Base-by-base conservation (phyloP, 2,797 vertebrate genomes). In the Anisognathus igniventris region DNA sequence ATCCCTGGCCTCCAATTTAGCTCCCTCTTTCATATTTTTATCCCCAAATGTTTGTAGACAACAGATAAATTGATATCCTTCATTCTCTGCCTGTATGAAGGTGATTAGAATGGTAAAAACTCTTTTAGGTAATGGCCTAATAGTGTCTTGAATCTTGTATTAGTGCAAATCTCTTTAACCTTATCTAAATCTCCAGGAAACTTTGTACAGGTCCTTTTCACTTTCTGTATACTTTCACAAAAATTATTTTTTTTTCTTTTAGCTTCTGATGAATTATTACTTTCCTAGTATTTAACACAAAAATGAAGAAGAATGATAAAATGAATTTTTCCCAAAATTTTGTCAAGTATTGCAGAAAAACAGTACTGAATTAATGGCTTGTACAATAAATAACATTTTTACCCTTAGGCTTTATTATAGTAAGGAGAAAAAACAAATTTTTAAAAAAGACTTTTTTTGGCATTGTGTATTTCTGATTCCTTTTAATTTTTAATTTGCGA, bases 381-480 rank as follows among this genome's bases (percentile, higher is more conserved):
- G 33, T 78, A 75, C 9, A 84, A 35, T 54, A 50, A 84, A 65
- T 17, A 72, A 4, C 23, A 62, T 47, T 78, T 14, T 75, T 75
- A 21, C 20, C 7, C 16, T 83, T 50, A 37, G 6, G 8, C 12
- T 37, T 70, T 47, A 48, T 6, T 50, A 12, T 22, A 68, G 25
- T 33, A 80, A 73, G 13, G 30, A 88, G 37, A 70, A 12, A 30
- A 30, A 54, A 14, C 6, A 37, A 24, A 9, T 8, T n/a, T 56
- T 45, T 21, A 1, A 45, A 31, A n/a, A 31, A 4, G 0, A 12
- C 2, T 9, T 14, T 20, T 57, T 85, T 79, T 56, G 2, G 6
- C 37, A 15, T 47, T 86, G 44, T 24, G 8, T 54, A 44, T 75
- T 50, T 82, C n/a, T 45, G 39, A 27, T 57, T 66, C 2, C 27